These are phyloP conservation scores for Camptogramma bilineatum DNA, from an alignment of 2,888 invertebrate species.

Conservation along the genomic window DNA sequence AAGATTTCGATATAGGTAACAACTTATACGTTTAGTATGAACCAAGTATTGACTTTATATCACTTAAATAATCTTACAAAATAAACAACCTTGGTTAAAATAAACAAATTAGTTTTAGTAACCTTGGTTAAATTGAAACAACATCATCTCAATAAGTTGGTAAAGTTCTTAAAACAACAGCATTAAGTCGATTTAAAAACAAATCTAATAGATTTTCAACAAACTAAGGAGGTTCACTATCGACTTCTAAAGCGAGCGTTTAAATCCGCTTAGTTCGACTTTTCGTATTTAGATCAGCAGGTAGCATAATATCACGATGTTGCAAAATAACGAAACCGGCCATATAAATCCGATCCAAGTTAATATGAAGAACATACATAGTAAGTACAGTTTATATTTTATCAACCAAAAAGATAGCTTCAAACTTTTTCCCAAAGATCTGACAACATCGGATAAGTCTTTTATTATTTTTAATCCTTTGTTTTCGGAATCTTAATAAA, in stretches of 20 bases:
- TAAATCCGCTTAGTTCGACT: constrained; percentile 50
- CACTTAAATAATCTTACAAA: neutral
- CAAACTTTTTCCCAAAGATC: neutral
- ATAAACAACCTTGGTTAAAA: neutral
- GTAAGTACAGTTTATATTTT: constrained; percentile 1
- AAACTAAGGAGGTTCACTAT: constrained; percentile 49
- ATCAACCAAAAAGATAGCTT: neutral
- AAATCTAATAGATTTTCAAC: constrained; percentile 47
- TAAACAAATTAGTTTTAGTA: neutral
- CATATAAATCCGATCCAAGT: constrained; percentile 24
- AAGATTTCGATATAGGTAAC: neutral
- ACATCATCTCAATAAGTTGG: no score
- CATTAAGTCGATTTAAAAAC: constrained; percentile 10
- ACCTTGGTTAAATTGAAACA: no score
- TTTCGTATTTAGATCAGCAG: constrained; percentile 25
- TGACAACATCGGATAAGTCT: neutral
- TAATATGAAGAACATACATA: constrained; percentile 2
- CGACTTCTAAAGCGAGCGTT: constrained; percentile 46
- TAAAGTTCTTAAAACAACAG: neutral
- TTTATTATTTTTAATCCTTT: neutral
- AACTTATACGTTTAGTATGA: neutral
- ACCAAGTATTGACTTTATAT: neutral
- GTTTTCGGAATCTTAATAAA: neutral
- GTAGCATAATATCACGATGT: constrained; percentile 17
- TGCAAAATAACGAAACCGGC: constrained; percentile 31